Percentiles rank a stretch among this genome's conserved stretches.
Evolutionary conservation across 2,113 vertebrate species (phyloP).

Genomic region (Clinocottus analis): DNA sequence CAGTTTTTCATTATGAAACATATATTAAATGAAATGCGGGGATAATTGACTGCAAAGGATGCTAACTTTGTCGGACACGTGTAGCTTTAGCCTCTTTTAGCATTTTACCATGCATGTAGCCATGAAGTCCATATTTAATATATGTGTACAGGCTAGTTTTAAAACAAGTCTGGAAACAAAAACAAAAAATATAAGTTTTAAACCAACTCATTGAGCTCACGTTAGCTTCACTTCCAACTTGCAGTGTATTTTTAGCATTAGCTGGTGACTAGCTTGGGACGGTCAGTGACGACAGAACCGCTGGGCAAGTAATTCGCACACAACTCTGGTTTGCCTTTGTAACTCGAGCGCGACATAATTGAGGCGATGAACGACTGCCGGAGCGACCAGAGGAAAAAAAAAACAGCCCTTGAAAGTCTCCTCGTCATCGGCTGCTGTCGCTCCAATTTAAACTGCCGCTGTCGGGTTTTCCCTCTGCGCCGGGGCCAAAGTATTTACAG

Average conservation of each 20-base stretch:
- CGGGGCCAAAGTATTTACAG: constrained; percentile 27
- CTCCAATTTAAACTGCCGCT: background rate
- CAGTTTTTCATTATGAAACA: background rate
- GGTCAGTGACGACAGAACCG: background rate
- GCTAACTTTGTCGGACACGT: background rate
- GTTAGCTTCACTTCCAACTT: background rate
- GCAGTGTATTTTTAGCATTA: background rate
- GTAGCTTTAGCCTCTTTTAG: background rate
- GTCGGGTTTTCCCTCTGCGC: constrained; percentile 15
- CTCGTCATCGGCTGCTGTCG: background rate
- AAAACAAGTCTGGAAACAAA: background rate
- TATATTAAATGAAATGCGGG: no score
- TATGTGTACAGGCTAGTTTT: background rate
- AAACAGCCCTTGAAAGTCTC: background rate
- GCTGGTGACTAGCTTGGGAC: background rate
- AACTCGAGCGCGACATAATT: background rate
- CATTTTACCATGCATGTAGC: background rate
- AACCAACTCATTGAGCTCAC: background rate
- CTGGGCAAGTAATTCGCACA: background rate
- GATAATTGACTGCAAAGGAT: background rate
- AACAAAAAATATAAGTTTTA: background rate
- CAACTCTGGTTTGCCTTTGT: background rate
- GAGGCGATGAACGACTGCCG: background rate
- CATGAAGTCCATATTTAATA: background rate
- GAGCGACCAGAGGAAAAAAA: background rate